Conservation (phyloP, 2,113 vertebrate genomes). For the Podarcis muralis region DNA sequence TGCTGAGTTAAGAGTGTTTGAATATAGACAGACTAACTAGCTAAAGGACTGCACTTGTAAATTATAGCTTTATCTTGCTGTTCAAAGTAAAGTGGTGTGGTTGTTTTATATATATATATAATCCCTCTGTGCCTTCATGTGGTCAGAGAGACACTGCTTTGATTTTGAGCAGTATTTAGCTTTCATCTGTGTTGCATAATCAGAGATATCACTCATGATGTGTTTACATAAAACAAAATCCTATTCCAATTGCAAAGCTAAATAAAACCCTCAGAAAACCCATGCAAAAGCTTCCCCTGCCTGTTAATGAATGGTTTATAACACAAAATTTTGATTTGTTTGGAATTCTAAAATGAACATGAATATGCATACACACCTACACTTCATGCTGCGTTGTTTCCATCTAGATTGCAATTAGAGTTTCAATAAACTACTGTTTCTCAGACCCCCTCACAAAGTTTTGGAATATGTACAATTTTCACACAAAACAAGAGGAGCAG, state of each 20-base stretch:
- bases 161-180: background rate
- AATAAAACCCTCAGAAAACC: background rate
- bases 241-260: background rate
- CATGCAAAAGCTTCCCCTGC: background rate
- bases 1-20: background rate
- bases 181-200: background rate
- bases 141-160: background rate
- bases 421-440: background rate
- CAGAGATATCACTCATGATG: background rate
- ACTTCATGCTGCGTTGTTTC: slow-evolving; percentile 3
- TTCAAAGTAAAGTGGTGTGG: background rate
- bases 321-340: slow-evolving; percentile 5
- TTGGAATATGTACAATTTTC: background rate
- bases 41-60: background rate
- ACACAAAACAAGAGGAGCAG: background rate
- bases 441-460: background rate
- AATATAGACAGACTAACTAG: background rate
- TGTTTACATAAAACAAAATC: background rate
- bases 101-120: too few species aligned
- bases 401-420: slow-evolving; percentile 1
- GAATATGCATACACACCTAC: slow-evolving; percentile 9
- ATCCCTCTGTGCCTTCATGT: background rate
- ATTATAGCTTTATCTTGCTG: background rate
- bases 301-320: slow-evolving; percentile 12
- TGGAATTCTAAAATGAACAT: slow-evolving; percentile 19